phyloP scores from a whole-genome alignment of 2,113 vertebrate genomes.

The Anhinga anhinga region DNA sequence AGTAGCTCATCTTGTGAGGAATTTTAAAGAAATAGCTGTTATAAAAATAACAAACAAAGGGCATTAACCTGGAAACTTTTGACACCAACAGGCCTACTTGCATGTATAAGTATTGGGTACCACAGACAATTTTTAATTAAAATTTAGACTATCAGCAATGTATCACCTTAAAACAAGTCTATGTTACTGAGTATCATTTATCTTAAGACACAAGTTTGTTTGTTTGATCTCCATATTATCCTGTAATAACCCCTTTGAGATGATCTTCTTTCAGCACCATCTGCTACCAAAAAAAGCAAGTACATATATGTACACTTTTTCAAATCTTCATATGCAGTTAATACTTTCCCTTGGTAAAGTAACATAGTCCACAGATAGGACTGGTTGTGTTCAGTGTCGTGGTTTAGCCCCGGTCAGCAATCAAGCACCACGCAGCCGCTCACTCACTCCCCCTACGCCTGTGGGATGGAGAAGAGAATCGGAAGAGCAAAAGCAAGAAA shows the following conservation, averaged over 20 bases:
- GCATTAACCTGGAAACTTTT: background rate
- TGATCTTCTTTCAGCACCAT: constrained; percentile 47
- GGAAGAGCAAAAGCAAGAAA: too few relatives aligned
- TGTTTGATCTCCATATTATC: constrained; percentile 27
- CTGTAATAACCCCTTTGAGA: constrained; percentile 38
- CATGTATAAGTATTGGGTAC: background rate
- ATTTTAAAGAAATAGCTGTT: background rate
- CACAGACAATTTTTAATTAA: background rate
- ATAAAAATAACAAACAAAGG: background rate
- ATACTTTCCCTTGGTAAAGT: background rate
- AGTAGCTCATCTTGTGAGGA: background rate
- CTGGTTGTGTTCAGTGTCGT: background rate
- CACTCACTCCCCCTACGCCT: too few relatives aligned
- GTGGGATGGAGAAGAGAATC: too few relatives aligned
- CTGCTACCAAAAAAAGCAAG: constrained; percentile 50
- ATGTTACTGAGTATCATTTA: background rate
- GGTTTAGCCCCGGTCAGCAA: too few relatives aligned
- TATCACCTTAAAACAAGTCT: background rate
- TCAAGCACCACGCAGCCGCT: too few relatives aligned
- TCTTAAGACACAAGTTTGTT: constrained; percentile 18
- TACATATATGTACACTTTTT: constrained; percentile 18
- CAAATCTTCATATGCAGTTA: background rate
- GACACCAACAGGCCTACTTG: background rate
- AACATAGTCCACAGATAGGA: background rate
- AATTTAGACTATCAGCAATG: background rate